Evolutionary conservation across 2,797 vertebrate species (phyloP).

Genomic region (Malacoctenus gilli): DNA sequence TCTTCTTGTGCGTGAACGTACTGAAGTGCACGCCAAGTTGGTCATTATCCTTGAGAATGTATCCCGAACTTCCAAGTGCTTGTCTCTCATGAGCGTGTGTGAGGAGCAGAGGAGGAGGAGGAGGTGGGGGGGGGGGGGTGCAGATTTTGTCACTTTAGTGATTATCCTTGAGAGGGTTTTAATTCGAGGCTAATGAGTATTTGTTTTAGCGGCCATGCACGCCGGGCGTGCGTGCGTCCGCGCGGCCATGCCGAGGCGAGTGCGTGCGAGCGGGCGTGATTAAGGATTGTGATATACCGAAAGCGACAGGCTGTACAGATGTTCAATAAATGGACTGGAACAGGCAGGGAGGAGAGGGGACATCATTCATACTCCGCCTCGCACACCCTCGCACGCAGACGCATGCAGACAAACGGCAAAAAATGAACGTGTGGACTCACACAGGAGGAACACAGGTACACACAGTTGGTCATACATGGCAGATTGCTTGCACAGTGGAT

Average conservation of each 20-base stretch:
- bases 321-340: constrained; percentile 80
- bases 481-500: too few relatives aligned
- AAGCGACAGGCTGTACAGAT: constrained; percentile 74
- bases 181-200: constrained; percentile 74
- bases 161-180: constrained; percentile 74
- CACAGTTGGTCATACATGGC: too few relatives aligned
- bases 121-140: constrained; percentile 11
- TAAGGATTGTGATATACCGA: constrained; percentile 59
- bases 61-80: constrained; percentile 8
- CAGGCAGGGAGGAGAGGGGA: constrained; percentile 52
- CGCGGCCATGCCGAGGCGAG: not conserved
- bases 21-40: not conserved
- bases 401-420: constrained; percentile 7
- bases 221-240: not conserved
- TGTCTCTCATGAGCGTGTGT: constrained; percentile 2
- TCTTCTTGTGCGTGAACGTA: not conserved
- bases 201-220: constrained; percentile 63
- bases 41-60: constrained; percentile 40
- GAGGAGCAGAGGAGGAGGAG: constrained; percentile 5
- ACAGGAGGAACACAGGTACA: constrained; percentile 5
- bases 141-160: constrained; percentile 52
- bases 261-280: constrained; percentile 48
- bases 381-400: constrained; percentile 9
- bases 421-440: not conserved
- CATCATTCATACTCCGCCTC: constrained; percentile 48